Conservation (phyloP, 1,140 invertebrate genomes). For the Anadara kagoshimensis region DNA sequence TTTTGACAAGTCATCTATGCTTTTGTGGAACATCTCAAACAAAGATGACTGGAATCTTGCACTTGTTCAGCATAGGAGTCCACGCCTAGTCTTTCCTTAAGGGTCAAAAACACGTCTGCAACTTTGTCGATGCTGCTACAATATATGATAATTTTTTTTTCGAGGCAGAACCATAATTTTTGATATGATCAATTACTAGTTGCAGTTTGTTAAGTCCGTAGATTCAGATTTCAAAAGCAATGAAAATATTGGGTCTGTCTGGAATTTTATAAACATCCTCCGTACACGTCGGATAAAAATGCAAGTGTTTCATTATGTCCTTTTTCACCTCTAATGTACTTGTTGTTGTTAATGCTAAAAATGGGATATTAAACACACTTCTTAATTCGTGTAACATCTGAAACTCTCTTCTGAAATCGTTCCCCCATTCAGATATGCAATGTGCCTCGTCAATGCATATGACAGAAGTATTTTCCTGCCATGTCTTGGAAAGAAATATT, state of each 20-base stretch:
- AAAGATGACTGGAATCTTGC: too few species aligned
- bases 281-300: neutral
- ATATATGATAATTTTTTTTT: too few species aligned
- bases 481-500: constrained; percentile 15
- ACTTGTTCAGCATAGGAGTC: too few species aligned
- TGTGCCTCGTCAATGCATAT: constrained; percentile 30
- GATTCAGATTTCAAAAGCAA: constrained; percentile 13
- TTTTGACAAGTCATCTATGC: too few species aligned
- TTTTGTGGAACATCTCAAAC: too few species aligned
- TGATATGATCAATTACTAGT: too few species aligned
- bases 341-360: constrained; percentile 17
- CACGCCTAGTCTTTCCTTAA: too few species aligned
- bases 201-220: neutral
- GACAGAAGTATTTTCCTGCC: neutral
- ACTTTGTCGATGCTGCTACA: too few species aligned
- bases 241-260: constrained; percentile 32
- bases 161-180: too few species aligned
- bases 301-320: constrained; percentile 16
- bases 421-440: constrained; percentile 34
- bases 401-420: constrained; percentile 29
- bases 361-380: constrained; percentile 8
- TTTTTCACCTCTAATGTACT: constrained; percentile 6
- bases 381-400: constrained; percentile 10
- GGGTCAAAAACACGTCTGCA: too few species aligned
- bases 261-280: constrained; percentile 13